phyloP scores from a whole-genome alignment of 2,888 invertebrate genomes.

The Cremastinae sp. region DNA sequence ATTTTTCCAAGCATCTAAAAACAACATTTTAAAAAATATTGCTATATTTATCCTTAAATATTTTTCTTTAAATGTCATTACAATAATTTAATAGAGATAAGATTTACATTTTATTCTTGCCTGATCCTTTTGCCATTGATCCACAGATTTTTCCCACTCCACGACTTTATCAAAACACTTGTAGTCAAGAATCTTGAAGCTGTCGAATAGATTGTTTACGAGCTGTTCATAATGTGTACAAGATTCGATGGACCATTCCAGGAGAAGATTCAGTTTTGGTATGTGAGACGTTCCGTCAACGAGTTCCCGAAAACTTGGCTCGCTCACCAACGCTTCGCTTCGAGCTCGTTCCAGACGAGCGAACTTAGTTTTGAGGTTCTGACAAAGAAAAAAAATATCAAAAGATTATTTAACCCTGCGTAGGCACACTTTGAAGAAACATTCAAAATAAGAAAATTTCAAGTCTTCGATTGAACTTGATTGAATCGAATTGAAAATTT shows the following conservation, averaged over 20 bases:
- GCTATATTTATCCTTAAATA: too few relatives aligned
- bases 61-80: not conserved
- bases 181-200: conserved; percentile 68
- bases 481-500: too few relatives aligned
- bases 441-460: too few relatives aligned
- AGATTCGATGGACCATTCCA: conserved; percentile 72
- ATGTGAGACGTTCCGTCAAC: conserved; percentile 70
- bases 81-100: conserved; percentile 5
- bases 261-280: conserved; percentile 70
- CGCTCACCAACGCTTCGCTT: conserved; percentile 66
- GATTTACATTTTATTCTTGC: conserved; percentile 69
- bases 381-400: conserved; percentile 10
- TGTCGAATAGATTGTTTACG: conserved; percentile 59
- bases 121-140: conserved; percentile 61
- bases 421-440: too few relatives aligned
- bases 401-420: too few relatives aligned
- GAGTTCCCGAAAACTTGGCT: conserved; percentile 67
- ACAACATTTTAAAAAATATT: not conserved
- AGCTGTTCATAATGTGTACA: conserved; percentile 67
- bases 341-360: conserved; percentile 67
- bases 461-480: too few relatives aligned
- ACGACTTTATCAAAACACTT: conserved; percentile 65
- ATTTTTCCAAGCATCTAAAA: too few relatives aligned
- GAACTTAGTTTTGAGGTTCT: conserved; percentile 72
- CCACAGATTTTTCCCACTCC: conserved; percentile 66